Evolutionary conservation across 2,113 vertebrate species (phyloP), one percentile per base, ranked within the genome.

Genomic region (Onychostoma macrolepis): DNA sequence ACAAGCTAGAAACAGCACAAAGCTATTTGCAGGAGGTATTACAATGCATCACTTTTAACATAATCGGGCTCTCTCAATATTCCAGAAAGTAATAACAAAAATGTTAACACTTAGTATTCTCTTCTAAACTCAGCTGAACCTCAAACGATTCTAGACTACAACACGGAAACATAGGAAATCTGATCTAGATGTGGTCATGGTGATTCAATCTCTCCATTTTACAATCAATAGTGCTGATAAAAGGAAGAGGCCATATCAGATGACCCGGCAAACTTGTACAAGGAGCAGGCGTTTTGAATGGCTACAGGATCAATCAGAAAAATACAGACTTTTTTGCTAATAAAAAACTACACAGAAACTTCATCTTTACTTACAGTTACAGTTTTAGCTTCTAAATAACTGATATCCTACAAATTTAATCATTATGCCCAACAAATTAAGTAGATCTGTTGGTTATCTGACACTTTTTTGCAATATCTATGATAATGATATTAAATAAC

Each of bases 181-280:
- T 33, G 77, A 79, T 79, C 12, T 26, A 63, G 53, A 63, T 17
- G n/a, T 26, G 24, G 79, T 30, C 28, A 28, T 56, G 77, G 50
- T 13, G 77, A 81, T 81, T 65, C 58, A 81, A 63, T 63, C 33
- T 81, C 79, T 41, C 33, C 33, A 38, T 81, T 81, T 81, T 78
- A 43, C 53, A 63, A 65, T 81, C 56, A 81, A 81, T 65, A 26
- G 33, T 65, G 79, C 36, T 43, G 36, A 78, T 53, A 53, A 53
- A 78, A 56, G 36, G 24, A 81, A 41, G 21, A 80, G n/a, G 21
- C n/a, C 36, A 17, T 63, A 41, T 81, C 58, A 28, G 13, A 65
- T 63, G 38, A 81, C 13, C 33, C 12, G 24, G 53, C 21, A 61
- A 41, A 53, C 48, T 26, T 76, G 74, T 48, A 28, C 24, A 43